These are phyloP conservation scores for Poecilobothrus nobilitatus DNA, from an alignment of 2,888 invertebrate species.

Conservation along the genomic window DNA sequence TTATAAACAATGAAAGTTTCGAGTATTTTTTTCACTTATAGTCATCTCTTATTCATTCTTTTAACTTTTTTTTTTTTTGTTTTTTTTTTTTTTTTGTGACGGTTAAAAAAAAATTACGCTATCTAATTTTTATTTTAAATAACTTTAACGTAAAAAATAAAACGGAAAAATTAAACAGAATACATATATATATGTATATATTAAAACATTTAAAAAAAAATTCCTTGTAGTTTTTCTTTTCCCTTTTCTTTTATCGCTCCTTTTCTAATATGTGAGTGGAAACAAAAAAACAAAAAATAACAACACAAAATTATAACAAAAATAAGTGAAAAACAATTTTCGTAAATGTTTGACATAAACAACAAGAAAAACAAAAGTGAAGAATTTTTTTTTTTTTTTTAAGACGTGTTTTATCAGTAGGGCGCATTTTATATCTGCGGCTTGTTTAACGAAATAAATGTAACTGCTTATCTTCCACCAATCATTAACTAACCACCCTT, in stretches of 20 bases:
- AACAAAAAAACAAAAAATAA: too few relatives aligned
- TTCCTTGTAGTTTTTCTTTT: too few relatives aligned
- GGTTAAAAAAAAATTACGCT: not conserved
- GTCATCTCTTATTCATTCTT: not conserved
- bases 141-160: not conserved
- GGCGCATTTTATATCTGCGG: not conserved
- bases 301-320: too few relatives aligned
- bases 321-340: not conserved
- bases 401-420: conserved; percentile 4
- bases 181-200: not conserved
- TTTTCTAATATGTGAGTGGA: too few relatives aligned
- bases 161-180: not conserved
- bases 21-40: not conserved
- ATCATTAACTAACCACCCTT: too few relatives aligned
- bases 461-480: not conserved
- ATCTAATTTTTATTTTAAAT: not conserved
- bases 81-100: too few relatives aligned
- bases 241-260: too few relatives aligned
- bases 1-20: not conserved
- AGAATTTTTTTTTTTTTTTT: not conserved
- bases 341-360: not conserved
- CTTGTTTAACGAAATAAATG: not conserved
- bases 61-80: too few relatives aligned
- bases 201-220: not conserved
- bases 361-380: not conserved